Percentiles rank a stretch among this genome's conserved stretches.
Conservation (phyloP, 2,888 invertebrate species). For the Platycheirus albimanus region DNA sequence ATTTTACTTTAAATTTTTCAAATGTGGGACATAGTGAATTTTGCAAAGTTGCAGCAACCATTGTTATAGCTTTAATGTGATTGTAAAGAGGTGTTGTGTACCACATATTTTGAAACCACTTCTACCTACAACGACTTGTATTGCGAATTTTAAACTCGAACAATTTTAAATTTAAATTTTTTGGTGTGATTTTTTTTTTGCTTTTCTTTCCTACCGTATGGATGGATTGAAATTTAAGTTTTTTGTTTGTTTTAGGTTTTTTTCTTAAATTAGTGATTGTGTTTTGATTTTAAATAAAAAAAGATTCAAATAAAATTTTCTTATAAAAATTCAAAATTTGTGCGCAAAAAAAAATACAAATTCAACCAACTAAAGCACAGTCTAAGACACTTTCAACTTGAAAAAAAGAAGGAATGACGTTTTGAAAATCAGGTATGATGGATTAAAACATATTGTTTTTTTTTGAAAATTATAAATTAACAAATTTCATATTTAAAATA, state of each 20-base stretch:
- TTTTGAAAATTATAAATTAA: background rate
- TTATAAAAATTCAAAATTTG: background rate
- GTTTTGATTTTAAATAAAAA: background rate
- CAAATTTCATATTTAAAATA: too few relatives aligned
- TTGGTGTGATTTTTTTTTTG: conserved; percentile 1
- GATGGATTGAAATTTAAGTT: conserved; percentile 29
- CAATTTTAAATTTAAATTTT: conserved; percentile 34
- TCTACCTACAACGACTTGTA: conserved; percentile 54
- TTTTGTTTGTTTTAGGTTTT: conserved; percentile 10
- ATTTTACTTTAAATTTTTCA: conserved; percentile 2
- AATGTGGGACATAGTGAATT: conserved; percentile 63
- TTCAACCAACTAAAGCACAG: background rate
- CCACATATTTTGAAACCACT: conserved; percentile 2
- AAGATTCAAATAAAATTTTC: background rate
- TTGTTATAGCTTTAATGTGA: conserved; percentile 19
- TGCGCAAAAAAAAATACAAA: background rate
- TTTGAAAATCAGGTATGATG: background rate
- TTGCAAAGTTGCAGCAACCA: conserved; percentile 15
- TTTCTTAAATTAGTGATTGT: background rate
- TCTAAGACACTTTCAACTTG: background rate
- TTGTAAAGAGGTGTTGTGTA: background rate
- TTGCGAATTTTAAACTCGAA: conserved; percentile 32
- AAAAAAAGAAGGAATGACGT: background rate
- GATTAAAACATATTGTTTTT: background rate
- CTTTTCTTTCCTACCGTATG: conserved; percentile 58